These are phyloP conservation scores for Philypnodon macrostomus DNA, from an alignment of 2,797 vertebrate species.

Conservation along the genomic window DNA sequence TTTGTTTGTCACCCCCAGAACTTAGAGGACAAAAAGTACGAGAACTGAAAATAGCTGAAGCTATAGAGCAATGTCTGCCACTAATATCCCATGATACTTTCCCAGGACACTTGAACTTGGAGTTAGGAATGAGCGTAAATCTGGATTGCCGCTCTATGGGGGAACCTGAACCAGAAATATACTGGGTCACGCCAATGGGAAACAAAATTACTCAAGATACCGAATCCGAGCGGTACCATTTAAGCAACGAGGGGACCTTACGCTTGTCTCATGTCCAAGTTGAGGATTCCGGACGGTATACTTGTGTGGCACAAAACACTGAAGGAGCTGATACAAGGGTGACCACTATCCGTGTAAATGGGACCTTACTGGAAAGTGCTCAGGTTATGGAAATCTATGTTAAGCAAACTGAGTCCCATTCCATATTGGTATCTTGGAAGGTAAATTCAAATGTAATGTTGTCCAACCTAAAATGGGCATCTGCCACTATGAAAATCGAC, in stretches of 20 bases:
- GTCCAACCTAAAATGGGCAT: conserved; percentile 96
- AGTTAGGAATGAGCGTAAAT: conserved; percentile 82
- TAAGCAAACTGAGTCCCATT: conserved; percentile 92
- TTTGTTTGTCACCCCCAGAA: conserved; percentile 89
- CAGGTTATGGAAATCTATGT: conserved; percentile 96
- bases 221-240: conserved; percentile 85
- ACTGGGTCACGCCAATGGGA: conserved; percentile 96
- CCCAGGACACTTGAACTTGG: conserved; percentile 85
- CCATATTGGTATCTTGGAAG: conserved; percentile 95
- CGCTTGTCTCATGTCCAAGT: conserved; percentile 86
- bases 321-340: conserved; percentile 93
- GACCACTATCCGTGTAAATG: conserved; percentile 87
- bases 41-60: conserved; percentile 81
- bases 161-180: conserved; percentile 95
- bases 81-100: conserved; percentile 92
- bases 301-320: conserved; percentile 91
- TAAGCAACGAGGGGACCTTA: conserved; percentile 88
- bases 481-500: conserved; percentile 97
- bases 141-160: conserved; percentile 95
- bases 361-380: conserved; percentile 87
- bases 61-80: conserved; percentile 89
- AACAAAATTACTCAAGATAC: conserved; percentile 87
- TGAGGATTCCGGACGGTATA: conserved; percentile 93
- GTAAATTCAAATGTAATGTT: conserved; percentile 92
- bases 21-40: conserved; percentile 86